Percentiles rank a stretch among this genome's conserved stretches.
These are phyloP conservation scores for Cossypha dichroa DNA, from an alignment of 2,797 vertebrate species.

Conservation along the genomic window DNA sequence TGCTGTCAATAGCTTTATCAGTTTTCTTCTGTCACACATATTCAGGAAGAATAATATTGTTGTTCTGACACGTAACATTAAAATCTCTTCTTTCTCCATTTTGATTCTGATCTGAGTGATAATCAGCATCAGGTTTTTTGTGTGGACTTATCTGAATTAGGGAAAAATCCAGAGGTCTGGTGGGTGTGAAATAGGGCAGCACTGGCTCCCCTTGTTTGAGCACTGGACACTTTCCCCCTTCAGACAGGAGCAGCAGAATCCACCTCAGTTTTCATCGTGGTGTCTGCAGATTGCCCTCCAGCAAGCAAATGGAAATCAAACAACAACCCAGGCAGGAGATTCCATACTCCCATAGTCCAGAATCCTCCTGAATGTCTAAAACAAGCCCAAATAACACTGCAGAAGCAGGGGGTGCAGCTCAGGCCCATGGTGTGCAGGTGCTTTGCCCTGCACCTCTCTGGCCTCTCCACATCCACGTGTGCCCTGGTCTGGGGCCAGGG, in stretches of 20 bases:
- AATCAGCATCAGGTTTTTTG: background rate
- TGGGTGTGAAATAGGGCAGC: background rate
- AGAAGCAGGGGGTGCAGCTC: background rate
- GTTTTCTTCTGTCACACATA: background rate
- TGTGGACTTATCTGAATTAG: background rate
- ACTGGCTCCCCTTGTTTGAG: background rate
- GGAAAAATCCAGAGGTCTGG: background rate
- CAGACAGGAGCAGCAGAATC: background rate
- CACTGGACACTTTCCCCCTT: background rate
- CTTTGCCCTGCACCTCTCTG: background rate
- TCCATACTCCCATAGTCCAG: background rate
- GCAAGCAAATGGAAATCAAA: background rate
- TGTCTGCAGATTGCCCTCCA: background rate
- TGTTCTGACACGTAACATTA: background rate
- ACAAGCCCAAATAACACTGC: background rate
- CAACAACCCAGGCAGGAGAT: background rate
- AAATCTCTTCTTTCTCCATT: background rate
- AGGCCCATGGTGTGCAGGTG: rapidly evolving
- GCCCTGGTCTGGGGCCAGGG: background rate
- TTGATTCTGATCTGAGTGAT: background rate
- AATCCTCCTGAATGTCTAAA: background rate
- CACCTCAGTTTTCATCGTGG: background rate
- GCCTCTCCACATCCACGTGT: rapidly evolving
- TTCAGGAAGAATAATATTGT: background rate
- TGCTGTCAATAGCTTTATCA: background rate